Evolutionary conservation across 2,888 invertebrate species (phyloP).

Genomic region (Pasiphila rectangulata): DNA sequence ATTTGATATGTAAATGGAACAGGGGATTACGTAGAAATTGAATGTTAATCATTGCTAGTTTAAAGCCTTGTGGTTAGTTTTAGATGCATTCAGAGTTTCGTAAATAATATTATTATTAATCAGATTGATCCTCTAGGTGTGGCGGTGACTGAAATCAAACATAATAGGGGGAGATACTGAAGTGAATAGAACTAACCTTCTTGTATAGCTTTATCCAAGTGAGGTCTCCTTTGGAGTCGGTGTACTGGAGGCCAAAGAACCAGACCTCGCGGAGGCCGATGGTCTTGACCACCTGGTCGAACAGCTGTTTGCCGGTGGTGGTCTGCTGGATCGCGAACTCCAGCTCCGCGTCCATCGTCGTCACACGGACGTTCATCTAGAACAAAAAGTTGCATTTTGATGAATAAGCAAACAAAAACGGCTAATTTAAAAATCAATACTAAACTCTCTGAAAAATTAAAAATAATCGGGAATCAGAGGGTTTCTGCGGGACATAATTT

Average conservation of each 20-base stretch:
- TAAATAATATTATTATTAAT: conserved; percentile 2
- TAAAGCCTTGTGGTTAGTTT: conserved; percentile 22
- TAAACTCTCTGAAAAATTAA: too few species aligned
- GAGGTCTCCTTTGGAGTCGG: conserved; percentile 97
- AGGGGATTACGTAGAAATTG: conserved; percentile 14
- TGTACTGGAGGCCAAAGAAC: conserved; percentile 99
- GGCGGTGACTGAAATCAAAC: neutral
- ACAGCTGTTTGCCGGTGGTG: conserved; percentile 99
- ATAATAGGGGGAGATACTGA: neutral
- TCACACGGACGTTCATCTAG: conserved; percentile 99
- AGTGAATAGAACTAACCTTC: conserved; percentile 86
- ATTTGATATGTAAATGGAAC: conserved; percentile 34
- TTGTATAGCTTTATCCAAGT: conserved; percentile 99
- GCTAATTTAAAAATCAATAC: too few species aligned
- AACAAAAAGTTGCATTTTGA: neutral
- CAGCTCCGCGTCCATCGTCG: conserved; percentile 99
- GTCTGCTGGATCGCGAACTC: conserved; percentile 99
- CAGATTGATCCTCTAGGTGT: neutral
- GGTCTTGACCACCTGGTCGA: conserved; percentile 99
- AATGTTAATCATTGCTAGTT: conserved; percentile 20
- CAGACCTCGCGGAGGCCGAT: conserved; percentile 99
- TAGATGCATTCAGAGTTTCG: conserved; percentile 15
- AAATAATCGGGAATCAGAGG: too few species aligned
- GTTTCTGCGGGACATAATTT: too few species aligned
- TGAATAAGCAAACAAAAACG: neutral